These are phyloP conservation scores for Danionella dracula DNA, from an alignment of 2,797 vertebrate species.

Conservation along the genomic window DNA sequence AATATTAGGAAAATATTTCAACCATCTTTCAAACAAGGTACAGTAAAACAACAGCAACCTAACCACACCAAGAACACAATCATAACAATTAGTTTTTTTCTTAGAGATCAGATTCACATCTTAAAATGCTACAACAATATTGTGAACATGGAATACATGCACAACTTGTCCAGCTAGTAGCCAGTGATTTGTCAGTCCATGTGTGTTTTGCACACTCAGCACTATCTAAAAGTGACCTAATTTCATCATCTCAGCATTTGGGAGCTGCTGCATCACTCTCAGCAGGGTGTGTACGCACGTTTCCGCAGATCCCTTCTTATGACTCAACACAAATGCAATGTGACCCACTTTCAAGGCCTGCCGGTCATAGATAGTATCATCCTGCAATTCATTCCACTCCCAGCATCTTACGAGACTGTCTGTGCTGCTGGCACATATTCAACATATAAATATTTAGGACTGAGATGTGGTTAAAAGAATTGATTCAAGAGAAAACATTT, in stretches of 20 bases:
- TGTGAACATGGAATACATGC: not conserved
- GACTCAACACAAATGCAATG: conserved; percentile 20
- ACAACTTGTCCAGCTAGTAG: not conserved
- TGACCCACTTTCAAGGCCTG: not conserved
- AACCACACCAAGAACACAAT: too few relatives aligned
- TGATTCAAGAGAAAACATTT: too few relatives aligned
- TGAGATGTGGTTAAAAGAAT: too few relatives aligned
- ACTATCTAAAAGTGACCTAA: conserved; percentile 14
- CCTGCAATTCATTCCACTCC: not conserved
- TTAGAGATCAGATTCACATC: too few relatives aligned
- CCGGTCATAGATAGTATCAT: not conserved
- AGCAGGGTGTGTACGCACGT: not conserved
- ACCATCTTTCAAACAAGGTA: too few relatives aligned
- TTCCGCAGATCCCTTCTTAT: not conserved
- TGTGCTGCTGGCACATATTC: not conserved
- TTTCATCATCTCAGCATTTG: not conserved
- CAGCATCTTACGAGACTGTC: not conserved
- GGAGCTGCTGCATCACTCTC: not conserved
- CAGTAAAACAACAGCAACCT: too few relatives aligned
- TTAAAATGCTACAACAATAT: too few relatives aligned
- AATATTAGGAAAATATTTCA: too few relatives aligned
- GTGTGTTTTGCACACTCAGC: conserved; percentile 8
- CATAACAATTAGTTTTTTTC: too few relatives aligned
- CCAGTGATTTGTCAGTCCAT: not conserved
- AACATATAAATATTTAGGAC: too few relatives aligned